Percentiles rank a stretch among this genome's conserved stretches.
These are phyloP conservation scores for Gymnothorax reevesii DNA, from an alignment of 2,797 vertebrate species.

Conservation along the genomic window DNA sequence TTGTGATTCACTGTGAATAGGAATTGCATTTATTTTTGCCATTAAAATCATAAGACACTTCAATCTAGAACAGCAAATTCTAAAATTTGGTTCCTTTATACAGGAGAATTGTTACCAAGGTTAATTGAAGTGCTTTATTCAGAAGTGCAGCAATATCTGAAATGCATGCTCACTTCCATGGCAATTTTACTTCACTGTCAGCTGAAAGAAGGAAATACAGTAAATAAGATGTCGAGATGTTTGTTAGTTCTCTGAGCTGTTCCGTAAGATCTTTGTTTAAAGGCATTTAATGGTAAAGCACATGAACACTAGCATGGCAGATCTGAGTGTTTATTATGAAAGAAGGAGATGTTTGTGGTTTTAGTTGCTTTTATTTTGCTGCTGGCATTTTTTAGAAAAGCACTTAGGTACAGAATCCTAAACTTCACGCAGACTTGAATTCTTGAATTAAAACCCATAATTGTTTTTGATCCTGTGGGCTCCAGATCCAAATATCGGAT, in stretches of 20 bases:
- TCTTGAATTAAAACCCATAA: conserved; percentile 70
- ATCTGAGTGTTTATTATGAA: conserved; percentile 62
- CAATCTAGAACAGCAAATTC: background rate
- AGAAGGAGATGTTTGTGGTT: conserved; percentile 64
- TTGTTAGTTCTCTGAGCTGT: conserved; percentile 36
- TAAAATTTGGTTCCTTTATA: background rate
- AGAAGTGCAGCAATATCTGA: background rate
- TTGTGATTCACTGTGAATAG: background rate
- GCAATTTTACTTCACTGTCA: background rate
- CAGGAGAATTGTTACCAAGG: background rate
- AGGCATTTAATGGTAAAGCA: conserved; percentile 50
- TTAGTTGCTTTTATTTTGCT: conserved; percentile 69
- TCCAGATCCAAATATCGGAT: conserved; percentile 23
- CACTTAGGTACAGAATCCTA: conserved; percentile 68
- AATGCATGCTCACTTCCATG: background rate
- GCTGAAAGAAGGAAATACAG: conserved; percentile 46
- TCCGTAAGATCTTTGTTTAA: conserved; percentile 35
- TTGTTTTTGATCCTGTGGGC: conserved; percentile 66
- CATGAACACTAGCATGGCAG: conserved; percentile 52
- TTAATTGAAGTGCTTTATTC: background rate
- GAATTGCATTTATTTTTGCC: background rate
- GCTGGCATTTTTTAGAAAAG: conserved; percentile 65
- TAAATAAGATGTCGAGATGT: conserved; percentile 21
- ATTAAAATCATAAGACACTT: background rate
- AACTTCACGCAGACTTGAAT: conserved; percentile 64